Evolutionary conservation across 2,888 invertebrate species (phyloP).

Genomic region (Nomada goodeniana): DNA sequence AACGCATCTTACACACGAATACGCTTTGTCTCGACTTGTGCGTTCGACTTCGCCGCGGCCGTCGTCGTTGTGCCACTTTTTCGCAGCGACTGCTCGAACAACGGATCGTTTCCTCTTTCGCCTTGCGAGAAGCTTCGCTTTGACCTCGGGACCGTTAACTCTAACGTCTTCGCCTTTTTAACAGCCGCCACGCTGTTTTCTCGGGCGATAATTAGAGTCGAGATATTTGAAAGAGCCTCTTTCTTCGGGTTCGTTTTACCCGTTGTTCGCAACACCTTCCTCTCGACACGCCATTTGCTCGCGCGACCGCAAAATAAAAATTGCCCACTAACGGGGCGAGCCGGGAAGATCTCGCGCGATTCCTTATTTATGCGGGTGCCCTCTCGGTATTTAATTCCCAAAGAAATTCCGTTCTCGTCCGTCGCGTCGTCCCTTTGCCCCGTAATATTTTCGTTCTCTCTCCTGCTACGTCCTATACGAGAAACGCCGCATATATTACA

Average conservation of each 20-base stretch:
- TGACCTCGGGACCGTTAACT: constrained; percentile 62
- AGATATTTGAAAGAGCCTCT: background rate
- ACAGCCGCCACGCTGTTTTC: constrained; percentile 28
- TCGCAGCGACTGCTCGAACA: constrained; percentile 52
- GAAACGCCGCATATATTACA: constrained; percentile 40
- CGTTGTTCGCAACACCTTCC: constrained; percentile 15
- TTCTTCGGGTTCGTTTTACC: constrained; percentile 1
- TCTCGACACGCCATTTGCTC: too few relatives aligned
- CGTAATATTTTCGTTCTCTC: constrained; percentile 21
- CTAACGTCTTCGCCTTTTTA: constrained; percentile 33
- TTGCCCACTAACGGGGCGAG: too few relatives aligned
- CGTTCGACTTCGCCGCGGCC: constrained; percentile 27
- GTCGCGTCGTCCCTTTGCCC: constrained; percentile 12
- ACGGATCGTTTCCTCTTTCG: constrained; percentile 62
- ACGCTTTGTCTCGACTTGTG: constrained; percentile 2
- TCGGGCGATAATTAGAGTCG: constrained; percentile 47
- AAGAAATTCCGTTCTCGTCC: constrained; percentile 25
- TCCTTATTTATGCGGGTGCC: background rate
- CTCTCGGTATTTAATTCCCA: too few relatives aligned
- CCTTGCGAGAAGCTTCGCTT: constrained; percentile 32
- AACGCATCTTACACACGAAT: constrained; percentile 42
- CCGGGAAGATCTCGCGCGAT: background rate
- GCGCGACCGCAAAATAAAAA: too few relatives aligned
- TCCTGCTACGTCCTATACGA: constrained; percentile 4
- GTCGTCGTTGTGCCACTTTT: constrained; percentile 53